Base-by-base conservation (phyloP, 2,113 vertebrate species). In the Gobio gobio region DNA sequence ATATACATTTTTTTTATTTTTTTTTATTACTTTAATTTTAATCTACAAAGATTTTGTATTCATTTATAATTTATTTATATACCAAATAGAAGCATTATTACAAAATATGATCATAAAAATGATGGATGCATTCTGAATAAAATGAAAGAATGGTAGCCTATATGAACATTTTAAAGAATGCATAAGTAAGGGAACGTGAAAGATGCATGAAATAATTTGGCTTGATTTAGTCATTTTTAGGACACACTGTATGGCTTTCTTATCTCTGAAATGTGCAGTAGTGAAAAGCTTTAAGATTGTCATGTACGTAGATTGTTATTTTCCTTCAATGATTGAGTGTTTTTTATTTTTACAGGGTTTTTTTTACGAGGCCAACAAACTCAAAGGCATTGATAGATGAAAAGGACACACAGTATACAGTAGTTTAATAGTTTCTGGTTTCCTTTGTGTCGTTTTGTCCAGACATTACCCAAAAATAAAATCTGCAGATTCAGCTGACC, bases 401-500 rank as follows among this genome's bases (percentile, higher is more conserved):
- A 73, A 14, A 47, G 12, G 43, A 74, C 70, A 18, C 18, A 20
- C 54, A 56, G 5, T 56, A 56, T 20, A 54, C 51, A 5, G 6
- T 40, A 5, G 5, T 6, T 49, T 24, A 26, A 40, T 78, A 54
- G 36, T 58, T 83, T 76, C 61, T 82, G 43, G 70, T 82, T 86
- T 70, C 13, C 29, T 82, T 56, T 26, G 6, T 64, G 43, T 47
- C 82, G 56, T 76, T 76, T 76, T 56, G 47, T 54, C 45, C 56
- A 63, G 49, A 47, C 59, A 43, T 61, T 47, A 58, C 13, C 49
- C 16, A 16, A 58, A 73, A 80, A 85, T 45, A 59, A 33, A 66
- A 72, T 79, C 76, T 66, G 49, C 84, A 70, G 33, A 79, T 79
- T 79, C 56, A 78, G 59, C 83, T 36, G 63, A 54, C 74, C 75